phyloP scores from a whole-genome alignment of 2,113 vertebrate genomes.

The Pelobates fuscus region DNA sequence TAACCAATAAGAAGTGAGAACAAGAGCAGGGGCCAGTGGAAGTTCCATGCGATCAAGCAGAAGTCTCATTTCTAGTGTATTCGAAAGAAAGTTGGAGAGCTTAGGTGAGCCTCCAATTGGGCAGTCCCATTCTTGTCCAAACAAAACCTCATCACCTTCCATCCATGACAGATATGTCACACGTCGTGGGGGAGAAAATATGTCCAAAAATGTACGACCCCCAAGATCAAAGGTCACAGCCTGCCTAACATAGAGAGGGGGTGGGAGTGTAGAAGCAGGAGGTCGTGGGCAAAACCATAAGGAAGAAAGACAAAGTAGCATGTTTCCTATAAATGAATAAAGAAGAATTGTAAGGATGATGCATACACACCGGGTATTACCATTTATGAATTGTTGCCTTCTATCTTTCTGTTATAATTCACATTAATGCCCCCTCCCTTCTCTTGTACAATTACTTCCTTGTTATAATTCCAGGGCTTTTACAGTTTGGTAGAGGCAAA shows the following conservation, averaged over 20 bases:
- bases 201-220: constrained; percentile 70
- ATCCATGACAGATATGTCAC: constrained; percentile 70
- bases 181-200: constrained; percentile 65
- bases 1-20: constrained; percentile 58
- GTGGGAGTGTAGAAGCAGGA: constrained; percentile 50
- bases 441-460: too few relatives aligned
- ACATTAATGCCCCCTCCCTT: too few relatives aligned
- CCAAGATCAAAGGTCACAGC: constrained; percentile 72
- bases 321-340: constrained; percentile 63
- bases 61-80: constrained; percentile 65
- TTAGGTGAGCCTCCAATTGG: constrained; percentile 68
- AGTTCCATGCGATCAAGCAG: constrained; percentile 63
- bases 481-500: too few relatives aligned
- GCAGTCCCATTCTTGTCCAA: constrained; percentile 60
- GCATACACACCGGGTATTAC: too few relatives aligned
- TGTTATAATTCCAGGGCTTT: too few relatives aligned
- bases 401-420: too few relatives aligned
- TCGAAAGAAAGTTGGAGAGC: constrained; percentile 65
- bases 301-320: constrained; percentile 75
- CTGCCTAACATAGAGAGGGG: constrained; percentile 67
- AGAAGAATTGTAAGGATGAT: not conserved
- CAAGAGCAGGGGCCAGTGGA: constrained; percentile 68
- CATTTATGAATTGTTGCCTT: too few relatives aligned
- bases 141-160: constrained; percentile 14
- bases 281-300: constrained; percentile 68